Evolutionary conservation across 2,888 invertebrate species (phyloP), one percentile per base, ranked within the genome.

Genomic region (Rhynchonema sp.): DNA sequence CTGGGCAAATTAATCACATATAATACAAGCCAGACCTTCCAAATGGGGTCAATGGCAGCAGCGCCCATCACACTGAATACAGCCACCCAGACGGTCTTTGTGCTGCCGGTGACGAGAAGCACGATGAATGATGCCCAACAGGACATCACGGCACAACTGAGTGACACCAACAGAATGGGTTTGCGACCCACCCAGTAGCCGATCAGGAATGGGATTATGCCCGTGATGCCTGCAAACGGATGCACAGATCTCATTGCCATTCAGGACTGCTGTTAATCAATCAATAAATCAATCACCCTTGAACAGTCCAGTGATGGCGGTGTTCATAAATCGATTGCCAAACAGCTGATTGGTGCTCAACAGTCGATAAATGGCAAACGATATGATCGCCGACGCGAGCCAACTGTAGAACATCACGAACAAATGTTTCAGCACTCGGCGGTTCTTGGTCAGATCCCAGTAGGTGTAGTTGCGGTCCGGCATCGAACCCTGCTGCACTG

Each of bases 1-100:
- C n/a, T n/a, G n/a, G n/a, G n/a, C n/a, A n/a, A n/a, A n/a, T n/a
- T n/a, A n/a, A n/a, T n/a, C n/a, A n/a, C n/a, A n/a, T n/a, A n/a
- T n/a, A n/a, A n/a, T n/a, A n/a, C n/a, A n/a, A n/a, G n/a, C n/a
- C n/a, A 58, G 54, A 60, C 38, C 55, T 60, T 60, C 60, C 60
- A 60, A 38, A 61, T 61, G 22, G 62, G 62, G 52, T 62, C 62
- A 29, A 62, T 58, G 22, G 59, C 57, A 17, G 59, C 20, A 22
- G 61, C 59, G 28, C 59, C 60, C 22, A 56, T 13, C 1, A 62
- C 29, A 25, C 46, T 29, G 23, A 62, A 55, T 20, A 46, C 55
- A 6, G 58, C 46, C 30, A 62, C 22, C 25, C 6, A 26, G 26
- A 23, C 2, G 46, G n/a, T n/a, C n/a, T 53, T 2, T 22, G 9